A percentile compares a stretch with the other conserved stretches of the same genome.
phyloP scores from a whole-genome alignment of 2,113 vertebrate genomes.

The Apistogramma diplotaenia region DNA sequence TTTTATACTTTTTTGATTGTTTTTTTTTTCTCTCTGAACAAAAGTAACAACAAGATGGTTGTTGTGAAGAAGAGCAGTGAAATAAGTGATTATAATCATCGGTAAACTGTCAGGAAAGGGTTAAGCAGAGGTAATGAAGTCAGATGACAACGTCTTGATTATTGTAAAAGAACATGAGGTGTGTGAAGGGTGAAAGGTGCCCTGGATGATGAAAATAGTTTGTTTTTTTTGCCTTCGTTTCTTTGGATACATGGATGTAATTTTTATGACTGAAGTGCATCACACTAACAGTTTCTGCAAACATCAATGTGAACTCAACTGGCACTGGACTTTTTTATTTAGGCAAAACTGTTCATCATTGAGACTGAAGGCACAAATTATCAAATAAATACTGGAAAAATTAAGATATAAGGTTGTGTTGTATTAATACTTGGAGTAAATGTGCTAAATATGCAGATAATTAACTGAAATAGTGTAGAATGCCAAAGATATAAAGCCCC shows the following conservation, averaged over 20 bases:
- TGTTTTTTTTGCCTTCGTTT: background rate
- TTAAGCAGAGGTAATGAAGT: background rate
- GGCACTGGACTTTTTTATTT: constrained; percentile 47
- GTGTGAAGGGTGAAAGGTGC: background rate
- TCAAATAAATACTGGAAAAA: constrained; percentile 46
- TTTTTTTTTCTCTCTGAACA: constrained; percentile 6
- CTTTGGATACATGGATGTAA: constrained; percentile 7
- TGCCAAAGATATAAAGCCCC: too few relatives aligned
- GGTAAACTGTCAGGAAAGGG: background rate
- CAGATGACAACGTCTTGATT: background rate
- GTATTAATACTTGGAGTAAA: background rate
- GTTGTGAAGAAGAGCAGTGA: constrained; percentile 17
- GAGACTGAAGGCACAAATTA: constrained; percentile 13
- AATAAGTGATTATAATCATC: background rate
- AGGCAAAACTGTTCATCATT: constrained; percentile 26
- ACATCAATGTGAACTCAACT: constrained; percentile 40
- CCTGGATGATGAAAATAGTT: background rate
- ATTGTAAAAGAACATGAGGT: background rate
- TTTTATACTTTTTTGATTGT: background rate
- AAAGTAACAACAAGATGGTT: background rate
- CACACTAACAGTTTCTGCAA: background rate
- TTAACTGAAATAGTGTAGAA: too few relatives aligned
- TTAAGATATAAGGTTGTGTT: background rate
- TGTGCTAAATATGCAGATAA: too few relatives aligned
- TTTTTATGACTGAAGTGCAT: constrained; percentile 2